phyloP scores from a whole-genome alignment of 2,888 invertebrate genomes.

The Patella depressa region DNA sequence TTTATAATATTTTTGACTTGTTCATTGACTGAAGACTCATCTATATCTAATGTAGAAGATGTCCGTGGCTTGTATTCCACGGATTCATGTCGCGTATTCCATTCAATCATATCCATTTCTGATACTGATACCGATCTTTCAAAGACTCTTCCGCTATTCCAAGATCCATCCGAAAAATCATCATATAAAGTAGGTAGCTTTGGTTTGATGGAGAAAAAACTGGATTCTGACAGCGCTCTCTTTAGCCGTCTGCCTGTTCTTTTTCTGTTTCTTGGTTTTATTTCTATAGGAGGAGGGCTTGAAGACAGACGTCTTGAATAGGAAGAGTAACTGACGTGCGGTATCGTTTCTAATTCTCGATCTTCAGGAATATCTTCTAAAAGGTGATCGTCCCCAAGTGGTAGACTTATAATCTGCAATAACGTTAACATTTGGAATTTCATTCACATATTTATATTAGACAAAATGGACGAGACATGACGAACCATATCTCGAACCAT shows the following conservation, averaged over 20 bases:
- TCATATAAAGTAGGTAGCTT: conserved; percentile 29
- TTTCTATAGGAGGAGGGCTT: conserved; percentile 13
- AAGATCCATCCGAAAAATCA: conserved; percentile 30
- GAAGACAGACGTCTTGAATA: not conserved
- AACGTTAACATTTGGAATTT: too few relatives aligned
- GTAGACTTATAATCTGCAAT: not conserved
- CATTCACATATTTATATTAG: too few relatives aligned
- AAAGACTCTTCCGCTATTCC: conserved; percentile 31
- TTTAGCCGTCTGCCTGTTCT: not conserved
- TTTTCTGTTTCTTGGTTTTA: not conserved
- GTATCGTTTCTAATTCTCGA: conserved; percentile 42
- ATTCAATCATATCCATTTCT: conserved; percentile 25
- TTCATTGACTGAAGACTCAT: conserved; percentile 39
- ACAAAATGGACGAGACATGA: too few relatives aligned
- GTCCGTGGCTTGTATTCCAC: not conserved
- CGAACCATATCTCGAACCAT: too few relatives aligned
- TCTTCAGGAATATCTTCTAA: conserved; percentile 61
- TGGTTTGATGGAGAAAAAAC: conserved; percentile 23
- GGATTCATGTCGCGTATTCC: not conserved
- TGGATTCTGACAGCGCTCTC: conserved; percentile 30
- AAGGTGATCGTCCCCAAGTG: conserved; percentile 52
- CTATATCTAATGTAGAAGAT: conserved; percentile 22
- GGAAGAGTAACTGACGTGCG: conserved; percentile 12
- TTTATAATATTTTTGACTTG: conserved; percentile 43
- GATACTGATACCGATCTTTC: conserved; percentile 33